Evolutionary conservation across 2,888 invertebrate species (phyloP).

Genomic region (Exephanes ischioxanthus): DNA sequence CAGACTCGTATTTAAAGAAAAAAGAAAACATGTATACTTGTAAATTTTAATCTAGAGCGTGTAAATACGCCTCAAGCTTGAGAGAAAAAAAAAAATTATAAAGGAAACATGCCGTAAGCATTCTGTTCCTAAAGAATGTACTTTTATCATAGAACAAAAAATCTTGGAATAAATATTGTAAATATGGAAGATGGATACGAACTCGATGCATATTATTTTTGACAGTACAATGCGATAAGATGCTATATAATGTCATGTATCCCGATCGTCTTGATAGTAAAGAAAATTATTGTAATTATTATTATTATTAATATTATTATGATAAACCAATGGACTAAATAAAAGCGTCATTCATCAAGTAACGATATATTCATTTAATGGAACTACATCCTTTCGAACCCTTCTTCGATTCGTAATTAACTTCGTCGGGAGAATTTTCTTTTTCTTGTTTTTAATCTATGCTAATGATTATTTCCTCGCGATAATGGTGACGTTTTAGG

Average conservation of each 20-base stretch:
- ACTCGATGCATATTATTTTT: conserved; percentile 61
- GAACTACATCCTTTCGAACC: background rate
- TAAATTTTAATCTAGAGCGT: conserved; percentile 52
- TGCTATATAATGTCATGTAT: conserved; percentile 52
- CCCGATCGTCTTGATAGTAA: conserved; percentile 49
- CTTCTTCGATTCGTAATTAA: background rate
- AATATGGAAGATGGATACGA: conserved; percentile 45
- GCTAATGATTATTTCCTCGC: conserved; percentile 4
- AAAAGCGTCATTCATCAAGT: conserved; percentile 49
- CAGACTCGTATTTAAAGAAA: background rate
- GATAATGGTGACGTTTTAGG: conserved; percentile 38
- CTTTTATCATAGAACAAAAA: conserved; percentile 43
- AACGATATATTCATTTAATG: conserved; percentile 44
- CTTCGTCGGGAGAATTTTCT: background rate
- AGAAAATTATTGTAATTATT: conserved; percentile 1
- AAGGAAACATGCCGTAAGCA: conserved; percentile 18
- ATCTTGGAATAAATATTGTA: conserved; percentile 50
- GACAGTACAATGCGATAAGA: conserved; percentile 46
- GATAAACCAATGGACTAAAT: conserved; percentile 36
- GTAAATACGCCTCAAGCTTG: conserved; percentile 47
- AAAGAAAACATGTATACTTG: conserved; percentile 36
- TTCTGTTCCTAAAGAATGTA: conserved; percentile 49
- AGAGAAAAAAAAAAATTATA: background rate
- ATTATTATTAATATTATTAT: conserved; percentile 28
- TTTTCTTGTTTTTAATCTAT: conserved; percentile 2